A percentile compares a stretch with the other conserved stretches of the same genome.
Evolutionary conservation across 2,888 invertebrate genomes (phyloP).

Genomic region (Agrotis clavis): DNA sequence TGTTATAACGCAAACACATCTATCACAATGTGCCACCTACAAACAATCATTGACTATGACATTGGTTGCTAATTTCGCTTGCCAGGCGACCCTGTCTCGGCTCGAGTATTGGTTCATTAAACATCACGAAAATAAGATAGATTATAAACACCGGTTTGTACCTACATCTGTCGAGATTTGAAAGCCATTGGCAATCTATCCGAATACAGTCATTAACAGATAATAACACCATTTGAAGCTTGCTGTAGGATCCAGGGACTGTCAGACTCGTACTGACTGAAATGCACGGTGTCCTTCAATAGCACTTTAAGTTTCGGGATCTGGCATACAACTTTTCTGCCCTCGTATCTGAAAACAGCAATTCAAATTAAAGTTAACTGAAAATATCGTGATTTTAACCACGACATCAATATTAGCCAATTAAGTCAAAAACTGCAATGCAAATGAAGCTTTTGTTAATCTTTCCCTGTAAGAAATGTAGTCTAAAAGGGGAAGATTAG

Average conservation of each 20-base stretch:
- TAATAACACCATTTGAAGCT: background rate
- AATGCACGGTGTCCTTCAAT: too few relatives aligned
- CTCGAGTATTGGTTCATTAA: slow-evolving; percentile 24
- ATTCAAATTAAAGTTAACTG: too few relatives aligned
- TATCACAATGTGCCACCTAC: background rate
- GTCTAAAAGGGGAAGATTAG: background rate
- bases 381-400: too few relatives aligned
- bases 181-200: background rate
- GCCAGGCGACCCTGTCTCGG: slow-evolving; percentile 25
- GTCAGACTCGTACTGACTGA: too few relatives aligned
- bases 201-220: background rate
- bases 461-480: background rate
- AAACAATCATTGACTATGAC: slow-evolving; percentile 28
- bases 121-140: slow-evolving; percentile 15
- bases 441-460: background rate
- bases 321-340: too few relatives aligned
- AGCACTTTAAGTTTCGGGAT: too few relatives aligned
- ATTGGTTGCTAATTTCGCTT: slow-evolving; percentile 41
- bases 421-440: background rate
- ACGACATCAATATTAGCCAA: too few relatives aligned
- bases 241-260: too few relatives aligned
- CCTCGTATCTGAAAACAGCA: too few relatives aligned
- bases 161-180: background rate
- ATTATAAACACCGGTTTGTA: slow-evolving; percentile 18
- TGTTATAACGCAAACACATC: background rate